phyloP scores from a whole-genome alignment of 2,113 vertebrate species.

The Leptobrachium ailaonicum region DNA sequence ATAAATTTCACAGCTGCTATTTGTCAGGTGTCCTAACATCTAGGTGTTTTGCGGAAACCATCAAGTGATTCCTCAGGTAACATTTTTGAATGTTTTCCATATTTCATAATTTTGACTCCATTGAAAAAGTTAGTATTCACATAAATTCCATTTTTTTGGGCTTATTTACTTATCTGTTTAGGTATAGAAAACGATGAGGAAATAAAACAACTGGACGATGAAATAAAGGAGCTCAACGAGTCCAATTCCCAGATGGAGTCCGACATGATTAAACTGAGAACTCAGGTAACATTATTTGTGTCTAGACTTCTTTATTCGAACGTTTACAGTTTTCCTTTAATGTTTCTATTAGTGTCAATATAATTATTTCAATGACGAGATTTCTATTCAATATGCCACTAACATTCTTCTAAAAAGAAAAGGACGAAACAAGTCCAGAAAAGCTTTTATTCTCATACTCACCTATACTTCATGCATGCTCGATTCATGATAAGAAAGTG shows the following conservation, averaged over 20 bases:
- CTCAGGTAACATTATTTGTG: conserved; percentile 85
- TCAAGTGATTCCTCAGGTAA: too few species aligned
- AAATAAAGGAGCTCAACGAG: conserved; percentile 97
- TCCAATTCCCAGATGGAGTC: conserved; percentile 98
- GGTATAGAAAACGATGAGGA: conserved; percentile 96
- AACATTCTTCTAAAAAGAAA: conserved; percentile 32
- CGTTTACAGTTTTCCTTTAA: neutral
- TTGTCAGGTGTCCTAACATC: too few species aligned
- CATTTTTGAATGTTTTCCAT: too few species aligned
- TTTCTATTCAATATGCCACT: conserved; percentile 37
- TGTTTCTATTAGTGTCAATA: neutral
- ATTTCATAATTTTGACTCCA: too few species aligned
- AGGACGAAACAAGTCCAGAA: conserved; percentile 12
- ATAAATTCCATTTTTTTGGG: too few species aligned
- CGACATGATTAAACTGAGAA: conserved; percentile 98
- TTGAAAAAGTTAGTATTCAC: too few species aligned
- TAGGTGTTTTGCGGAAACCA: too few species aligned
- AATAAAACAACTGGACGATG: conserved; percentile 97
- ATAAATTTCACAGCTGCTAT: too few species aligned
- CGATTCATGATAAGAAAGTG: conserved; percentile 21
- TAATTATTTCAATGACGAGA: neutral
- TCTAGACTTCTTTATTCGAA: conserved; percentile 53
- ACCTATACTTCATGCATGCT: conserved; percentile 50
- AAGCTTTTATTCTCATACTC: conserved; percentile 50
- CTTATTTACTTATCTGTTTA: conserved; percentile 48